phyloP scores from a whole-genome alignment of 1,140 invertebrate species.

The Pseudomyrmex gracilis region DNA sequence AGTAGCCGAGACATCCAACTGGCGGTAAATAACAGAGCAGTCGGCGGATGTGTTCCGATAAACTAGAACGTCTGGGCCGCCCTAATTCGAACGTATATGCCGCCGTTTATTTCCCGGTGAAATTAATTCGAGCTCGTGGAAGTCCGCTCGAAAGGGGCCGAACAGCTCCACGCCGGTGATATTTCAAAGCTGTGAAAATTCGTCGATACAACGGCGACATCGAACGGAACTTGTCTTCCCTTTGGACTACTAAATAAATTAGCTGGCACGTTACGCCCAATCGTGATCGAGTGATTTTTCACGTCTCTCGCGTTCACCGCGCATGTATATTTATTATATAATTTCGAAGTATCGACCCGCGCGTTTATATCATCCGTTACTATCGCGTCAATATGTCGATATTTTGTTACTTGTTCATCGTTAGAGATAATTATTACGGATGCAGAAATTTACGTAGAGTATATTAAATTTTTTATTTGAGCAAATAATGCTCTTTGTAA shows the following conservation, averaged over 20 bases:
- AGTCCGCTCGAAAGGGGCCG: slow-evolving; percentile 18
- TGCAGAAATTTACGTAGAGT: background rate
- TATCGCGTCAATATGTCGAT: background rate
- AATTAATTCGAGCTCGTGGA: slow-evolving; percentile 70
- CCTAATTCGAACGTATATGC: slow-evolving; percentile 49
- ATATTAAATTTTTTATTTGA: background rate
- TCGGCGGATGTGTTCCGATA: slow-evolving; percentile 41
- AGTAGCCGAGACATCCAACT: slow-evolving; percentile 39
- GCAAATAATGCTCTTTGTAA: background rate
- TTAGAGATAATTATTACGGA: background rate
- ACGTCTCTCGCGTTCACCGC: slow-evolving; percentile 4
- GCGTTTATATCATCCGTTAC: background rate
- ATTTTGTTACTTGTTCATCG: background rate
- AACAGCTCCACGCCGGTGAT: slow-evolving; percentile 52
- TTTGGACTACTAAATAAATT: slow-evolving; percentile 76
- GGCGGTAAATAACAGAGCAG: slow-evolving; percentile 52
- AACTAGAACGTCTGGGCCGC: slow-evolving; percentile 41
- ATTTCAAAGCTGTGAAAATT: slow-evolving; percentile 76
- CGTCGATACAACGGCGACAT: slow-evolving; percentile 73
- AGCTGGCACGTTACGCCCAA: slow-evolving; percentile 68
- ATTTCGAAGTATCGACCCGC: background rate
- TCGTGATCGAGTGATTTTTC: slow-evolving; percentile 58
- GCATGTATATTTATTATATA: background rate
- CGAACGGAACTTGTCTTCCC: slow-evolving; percentile 52
- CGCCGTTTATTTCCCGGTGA: slow-evolving; percentile 64